A percentile compares a stretch with the other conserved stretches of the same genome.
Evolutionary conservation across 35 echinoderm and acorn worm species (phyloP).

Genomic region (Apostichopus japonicus): DNA sequence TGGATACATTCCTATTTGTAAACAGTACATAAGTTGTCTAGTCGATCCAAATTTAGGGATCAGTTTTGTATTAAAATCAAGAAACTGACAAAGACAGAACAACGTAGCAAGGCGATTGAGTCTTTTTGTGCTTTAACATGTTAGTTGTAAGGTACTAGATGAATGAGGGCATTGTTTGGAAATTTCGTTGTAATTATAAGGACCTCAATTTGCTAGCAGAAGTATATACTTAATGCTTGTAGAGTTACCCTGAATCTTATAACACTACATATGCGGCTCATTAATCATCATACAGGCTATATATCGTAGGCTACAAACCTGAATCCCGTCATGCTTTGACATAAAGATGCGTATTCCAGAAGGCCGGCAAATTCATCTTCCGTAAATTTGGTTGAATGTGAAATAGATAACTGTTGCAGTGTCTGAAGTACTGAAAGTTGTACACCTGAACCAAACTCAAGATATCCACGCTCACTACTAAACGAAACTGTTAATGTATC

Average conservation of each 20-base stretch:
- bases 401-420: neutral
- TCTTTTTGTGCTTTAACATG: no score
- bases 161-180: neutral
- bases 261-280: neutral
- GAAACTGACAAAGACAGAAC: no score
- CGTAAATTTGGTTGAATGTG: neutral
- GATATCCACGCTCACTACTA: neutral
- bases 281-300: neutral
- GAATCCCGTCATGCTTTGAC: neutral
- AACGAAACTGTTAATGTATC: neutral
- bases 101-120: no score
- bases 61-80: no score
- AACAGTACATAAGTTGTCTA: no score
- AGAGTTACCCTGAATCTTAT: neutral
- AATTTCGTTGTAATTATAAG: neutral
- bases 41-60: no score
- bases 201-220: neutral
- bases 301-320: neutral
- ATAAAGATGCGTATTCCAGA: neutral
- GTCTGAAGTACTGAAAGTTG: neutral
- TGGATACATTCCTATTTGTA: no score
- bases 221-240: neutral
- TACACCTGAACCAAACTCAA: neutral
- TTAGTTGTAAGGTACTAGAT: neutral
- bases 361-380: neutral